phyloP scores from a whole-genome alignment of 2,888 invertebrate species.

The Cryptocheilus praepositus region DNA sequence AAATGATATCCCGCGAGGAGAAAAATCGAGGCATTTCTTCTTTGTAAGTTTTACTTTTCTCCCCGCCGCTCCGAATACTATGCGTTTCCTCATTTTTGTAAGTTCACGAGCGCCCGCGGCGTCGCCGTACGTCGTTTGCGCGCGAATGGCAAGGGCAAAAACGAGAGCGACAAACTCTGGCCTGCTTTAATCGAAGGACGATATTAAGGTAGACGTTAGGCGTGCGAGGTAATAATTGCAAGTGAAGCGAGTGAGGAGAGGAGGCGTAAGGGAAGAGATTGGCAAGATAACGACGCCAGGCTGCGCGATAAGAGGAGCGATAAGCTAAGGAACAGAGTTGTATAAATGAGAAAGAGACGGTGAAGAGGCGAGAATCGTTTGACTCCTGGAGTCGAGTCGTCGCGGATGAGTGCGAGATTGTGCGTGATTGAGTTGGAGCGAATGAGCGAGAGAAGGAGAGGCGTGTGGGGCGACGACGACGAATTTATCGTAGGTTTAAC shows the following conservation, averaged over 20 bases:
- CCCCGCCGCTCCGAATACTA: conserved; percentile 4
- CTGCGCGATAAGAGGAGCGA: too few species aligned
- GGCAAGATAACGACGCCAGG: too few species aligned
- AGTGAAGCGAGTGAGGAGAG: too few species aligned
- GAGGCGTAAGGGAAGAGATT: too few species aligned
- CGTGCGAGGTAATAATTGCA: conserved; percentile 14
- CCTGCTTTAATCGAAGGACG: conserved; percentile 44
- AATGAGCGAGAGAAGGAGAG: neutral
- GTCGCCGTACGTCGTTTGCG: conserved; percentile 52
- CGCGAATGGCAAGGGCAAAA: conserved; percentile 11
- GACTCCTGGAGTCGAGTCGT: neutral
- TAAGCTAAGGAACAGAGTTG: too few species aligned
- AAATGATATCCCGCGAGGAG: conserved; percentile 5
- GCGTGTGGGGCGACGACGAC: conserved; percentile 5
- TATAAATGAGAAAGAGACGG: too few species aligned
- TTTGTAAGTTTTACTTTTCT: conserved; percentile 15
- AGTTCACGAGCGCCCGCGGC: conserved; percentile 44
- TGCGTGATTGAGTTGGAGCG: neutral
- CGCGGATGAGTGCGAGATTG: neutral
- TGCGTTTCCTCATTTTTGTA: conserved; percentile 20
- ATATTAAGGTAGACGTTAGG: conserved; percentile 5
- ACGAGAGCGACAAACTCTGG: conserved; percentile 40
- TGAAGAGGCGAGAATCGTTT: too few species aligned
- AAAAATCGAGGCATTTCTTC: conserved; percentile 45
- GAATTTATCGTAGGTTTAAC: neutral